These are phyloP conservation scores for Drosophila kambysellisi DNA, from an alignment of 2,888 invertebrate genomes.

Conservation along the genomic window DNA sequence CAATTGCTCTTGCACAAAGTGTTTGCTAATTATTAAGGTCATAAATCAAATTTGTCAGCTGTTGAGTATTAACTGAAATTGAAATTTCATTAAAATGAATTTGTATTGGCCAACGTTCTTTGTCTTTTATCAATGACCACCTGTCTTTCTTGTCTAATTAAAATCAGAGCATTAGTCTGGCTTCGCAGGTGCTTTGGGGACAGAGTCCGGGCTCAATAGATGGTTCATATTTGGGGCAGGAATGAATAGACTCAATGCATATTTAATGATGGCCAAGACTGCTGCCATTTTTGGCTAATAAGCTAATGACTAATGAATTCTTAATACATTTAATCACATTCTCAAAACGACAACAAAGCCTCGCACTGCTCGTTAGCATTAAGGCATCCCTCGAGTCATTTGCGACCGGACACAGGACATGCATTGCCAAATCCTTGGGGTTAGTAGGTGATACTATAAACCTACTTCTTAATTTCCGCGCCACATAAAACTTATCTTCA, in stretches of 20 bases:
- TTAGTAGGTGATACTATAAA: constrained; percentile 47
- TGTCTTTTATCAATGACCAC: constrained; percentile 14
- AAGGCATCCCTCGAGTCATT: constrained; percentile 43
- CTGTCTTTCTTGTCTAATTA: constrained; percentile 34
- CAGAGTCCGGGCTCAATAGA: background rate
- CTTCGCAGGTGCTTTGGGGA: constrained; percentile 20
- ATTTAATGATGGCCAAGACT: constrained; percentile 58
- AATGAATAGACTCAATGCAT: constrained; percentile 69
- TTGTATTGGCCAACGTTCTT: background rate
- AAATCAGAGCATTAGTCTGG: constrained; percentile 31
- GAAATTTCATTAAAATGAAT: constrained; percentile 25
- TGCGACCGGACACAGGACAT: constrained; percentile 18
- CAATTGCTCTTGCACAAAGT: background rate
- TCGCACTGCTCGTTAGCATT: constrained; percentile 26
- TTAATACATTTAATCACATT: constrained; percentile 71
- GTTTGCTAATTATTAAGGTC: background rate
- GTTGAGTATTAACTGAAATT: constrained; percentile 8
- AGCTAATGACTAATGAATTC: constrained; percentile 67
- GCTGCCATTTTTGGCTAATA: constrained; percentile 14
- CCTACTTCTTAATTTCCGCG: constrained; percentile 81
- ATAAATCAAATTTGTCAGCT: background rate
- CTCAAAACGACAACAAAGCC: constrained; percentile 14
- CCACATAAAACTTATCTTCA: constrained; percentile 81
- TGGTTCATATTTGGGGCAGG: constrained; percentile 2
- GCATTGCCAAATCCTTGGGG: constrained; percentile 35